Evolutionary conservation across 1,140 invertebrate genomes (phyloP), one percentile per base, ranked within the genome.

Genomic region (Lysiphlebus fabarum): DNA sequence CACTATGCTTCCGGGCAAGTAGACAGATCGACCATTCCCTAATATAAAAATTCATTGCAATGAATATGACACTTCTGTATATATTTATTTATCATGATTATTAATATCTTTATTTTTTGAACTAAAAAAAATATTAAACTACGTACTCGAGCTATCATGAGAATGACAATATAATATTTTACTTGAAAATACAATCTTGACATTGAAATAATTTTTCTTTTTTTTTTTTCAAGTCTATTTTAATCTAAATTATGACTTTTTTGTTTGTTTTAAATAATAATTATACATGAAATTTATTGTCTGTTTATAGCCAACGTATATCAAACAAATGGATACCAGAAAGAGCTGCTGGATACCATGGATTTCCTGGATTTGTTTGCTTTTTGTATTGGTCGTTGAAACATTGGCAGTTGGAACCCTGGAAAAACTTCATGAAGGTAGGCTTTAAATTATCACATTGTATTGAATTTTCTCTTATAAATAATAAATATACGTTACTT

Each of bases 401-500:
- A 65, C 67, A 59, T 64, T 67, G 51, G 74, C 73, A 43, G 69
- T 63, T 56, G 76, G 76, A 53, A 77, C 75, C 49, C 56, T 78
- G 68, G 76, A 78, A 65, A 78, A 78, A 65, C 69, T 78, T 17
- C 76, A 78, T 63, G 76, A 78, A 78, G 76, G 76, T 77, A 75
- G 73, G 72, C 55, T 45, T 57, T 59, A 48, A 2, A 14, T 48
- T 9, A 50, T 58, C 60, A 56, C 58, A 50, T 51, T 56, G 17
- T 42, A 56, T 48, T 37, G 26, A 17, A 26, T 26, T 40, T 42
- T 40, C 41, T 49, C 14, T 14, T 10, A 17, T 14, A 12, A 8
- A n/a, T 8, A 50, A 56, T 58, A 66, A 65, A 61, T 62, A 61
- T 62, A 63, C 60, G 53, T 64, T 65, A 64, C 63, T 54, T 65